Evolutionary conservation across 2,797 vertebrate species (phyloP), one percentile per base, ranked within the genome.

Genomic region (Sebastolobus altivelis): DNA sequence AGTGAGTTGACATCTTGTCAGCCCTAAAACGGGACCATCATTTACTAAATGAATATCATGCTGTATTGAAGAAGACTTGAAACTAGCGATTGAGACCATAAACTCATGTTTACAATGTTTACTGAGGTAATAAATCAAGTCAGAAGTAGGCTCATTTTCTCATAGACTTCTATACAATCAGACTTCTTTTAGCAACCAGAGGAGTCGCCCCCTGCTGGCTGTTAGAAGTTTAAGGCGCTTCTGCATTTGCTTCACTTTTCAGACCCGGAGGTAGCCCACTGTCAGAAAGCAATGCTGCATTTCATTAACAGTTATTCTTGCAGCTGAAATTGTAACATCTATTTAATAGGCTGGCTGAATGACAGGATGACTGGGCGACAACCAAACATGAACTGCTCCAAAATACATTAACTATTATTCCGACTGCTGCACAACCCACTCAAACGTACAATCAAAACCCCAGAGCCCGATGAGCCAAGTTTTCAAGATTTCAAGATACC

Each of bases 401-500:
- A 77, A 56, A 77, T 25, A 25, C 2, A 63, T 54, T 6, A 5
- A 68, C 62, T 2, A 25, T 22, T 31, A 68, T 38, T 27, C 22
- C 0, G 2, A 40, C n/a, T 20, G 22, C 62, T 67, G 35, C 72
- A 60, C 8, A 40, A 68, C 12, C 22, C 31, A 55, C 60, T 69
- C 13, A 35, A 49, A 71, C 72, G 68, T 22, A 31, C 20, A 61
- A 58, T 77, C 27, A 61, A 78, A 82, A 63, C 61, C 69, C 77
- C 35, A 3, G 16, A 70, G 49, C 14, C 35, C 11, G 31, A 60
- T 43, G 27, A 76, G 59, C 31, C 68, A 86, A 31, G 29, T 8
- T 70, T 69, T 71, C 56, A 75, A 18, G 8, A 82, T 29, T 69
- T 71, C 56, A 75, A 18, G 8, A 82, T 29, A 84, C 40, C 33